Base-by-base conservation (phyloP, 1,140 invertebrate species). In the Drosophila insularis region DNA sequence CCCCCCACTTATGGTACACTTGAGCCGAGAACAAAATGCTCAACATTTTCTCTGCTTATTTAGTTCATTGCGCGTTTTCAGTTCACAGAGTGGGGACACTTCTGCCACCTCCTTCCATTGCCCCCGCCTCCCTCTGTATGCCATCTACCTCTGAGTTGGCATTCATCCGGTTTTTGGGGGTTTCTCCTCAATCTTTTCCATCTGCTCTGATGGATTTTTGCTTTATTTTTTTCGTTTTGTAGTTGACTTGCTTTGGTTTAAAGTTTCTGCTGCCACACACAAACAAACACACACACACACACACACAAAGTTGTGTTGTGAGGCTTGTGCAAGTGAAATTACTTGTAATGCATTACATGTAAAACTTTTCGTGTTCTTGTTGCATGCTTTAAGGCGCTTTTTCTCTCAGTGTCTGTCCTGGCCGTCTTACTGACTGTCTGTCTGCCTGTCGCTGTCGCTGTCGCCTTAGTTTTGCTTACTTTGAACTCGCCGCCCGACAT, bases 321-420 rank as follows among this genome's bases (percentile, higher is more conserved):
- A 60, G 74, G 71, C 56, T 81, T 64, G 54, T 71, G 75, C 78
- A 71, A 89, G 82, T 87, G 82, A 87, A 87, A 87, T 87, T 89
- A 86, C 82, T 87, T 87, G 84, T 87, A 89, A 87, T 87, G 82
- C 82, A 86, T 86, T 86, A 86, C 82, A 87, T 87, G 72, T 58
- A 64, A 79, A 87, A 87, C 67, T 89, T 87, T 89, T 79, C 37
- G 40, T 69, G 50, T 37, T 68, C 61, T 75, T 69, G 66, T 70
- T 79, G 67, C 65, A 66, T 65, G 68, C 63, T 81, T 76, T 81
- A 68, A 74, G 78, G 74, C 78, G 71, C 63, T 69, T 78, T 63
- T 64, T 63, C 60, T 65, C 67, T 75, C 63, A 72, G 71, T 58
- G 72, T 69, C 66, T 68, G 64, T 67, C 67, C 60, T 43, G 19